A percentile compares a stretch with the other conserved stretches of the same genome.
Conservation (phyloP, 2,888 invertebrate species). For the Ormyrus rosae region DNA sequence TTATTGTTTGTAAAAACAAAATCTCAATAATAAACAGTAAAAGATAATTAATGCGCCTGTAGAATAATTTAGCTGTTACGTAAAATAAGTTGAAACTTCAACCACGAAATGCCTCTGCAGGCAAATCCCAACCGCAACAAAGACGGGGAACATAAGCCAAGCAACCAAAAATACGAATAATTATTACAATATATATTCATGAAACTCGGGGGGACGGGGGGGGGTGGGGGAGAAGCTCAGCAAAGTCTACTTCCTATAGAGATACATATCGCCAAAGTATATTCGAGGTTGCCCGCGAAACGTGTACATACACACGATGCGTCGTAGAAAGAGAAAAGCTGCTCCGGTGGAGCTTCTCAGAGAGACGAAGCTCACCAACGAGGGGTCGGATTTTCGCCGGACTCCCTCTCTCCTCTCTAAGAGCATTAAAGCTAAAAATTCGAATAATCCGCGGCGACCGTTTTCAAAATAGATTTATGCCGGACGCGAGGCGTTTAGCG, state of each 20-base stretch:
- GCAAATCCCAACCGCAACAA: slow-evolving; percentile 12
- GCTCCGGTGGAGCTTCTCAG: background rate
- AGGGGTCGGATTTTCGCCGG: background rate
- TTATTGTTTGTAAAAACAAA: background rate
- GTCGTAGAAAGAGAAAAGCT: background rate
- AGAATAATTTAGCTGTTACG: no score
- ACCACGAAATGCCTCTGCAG: background rate
- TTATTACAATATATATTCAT: slow-evolving; percentile 40
- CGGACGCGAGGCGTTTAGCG: slow-evolving; percentile 1
- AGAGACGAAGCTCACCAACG: background rate
- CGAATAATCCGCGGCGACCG: background rate
- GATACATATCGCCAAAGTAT: slow-evolving; percentile 4
- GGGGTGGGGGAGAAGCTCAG: background rate
- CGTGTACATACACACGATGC: no score
- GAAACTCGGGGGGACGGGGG: background rate
- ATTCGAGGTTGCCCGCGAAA: background rate
- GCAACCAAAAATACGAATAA: slow-evolving; percentile 32
- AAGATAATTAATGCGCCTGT: background rate
- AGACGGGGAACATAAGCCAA: background rate
- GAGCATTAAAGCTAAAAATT: slow-evolving; percentile 35
- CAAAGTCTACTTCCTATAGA: background rate
- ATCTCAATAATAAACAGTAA: background rate
- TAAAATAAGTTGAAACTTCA: slow-evolving; percentile 1
- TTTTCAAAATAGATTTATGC: slow-evolving; percentile 29
- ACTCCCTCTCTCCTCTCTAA: background rate